A percentile compares a stretch with the other conserved stretches of the same genome.
phyloP scores from a whole-genome alignment of 2,113 vertebrate genomes.

The Spheniscus mendiculus region DNA sequence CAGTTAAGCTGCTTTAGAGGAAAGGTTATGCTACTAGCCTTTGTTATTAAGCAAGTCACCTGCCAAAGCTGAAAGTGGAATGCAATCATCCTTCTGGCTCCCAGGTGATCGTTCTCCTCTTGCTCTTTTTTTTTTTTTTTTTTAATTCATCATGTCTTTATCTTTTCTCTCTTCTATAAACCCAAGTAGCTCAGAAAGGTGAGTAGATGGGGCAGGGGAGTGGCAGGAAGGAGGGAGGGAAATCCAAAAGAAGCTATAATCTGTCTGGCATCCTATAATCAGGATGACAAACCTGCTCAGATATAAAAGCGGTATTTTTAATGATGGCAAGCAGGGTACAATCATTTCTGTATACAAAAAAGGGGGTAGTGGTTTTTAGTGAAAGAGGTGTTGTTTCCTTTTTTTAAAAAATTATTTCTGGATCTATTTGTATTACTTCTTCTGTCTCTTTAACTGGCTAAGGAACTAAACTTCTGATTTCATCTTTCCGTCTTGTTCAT shows the following conservation, averaged over 20 bases:
- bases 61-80: neutral
- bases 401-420: neutral
- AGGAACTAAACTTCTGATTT: neutral
- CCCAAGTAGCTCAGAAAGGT: neutral
- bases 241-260: neutral
- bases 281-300: neutral
- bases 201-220: neutral
- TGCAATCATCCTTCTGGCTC: neutral
- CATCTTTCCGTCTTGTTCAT: neutral
- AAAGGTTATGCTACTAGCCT: neutral
- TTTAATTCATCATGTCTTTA: neutral
- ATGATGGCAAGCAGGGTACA: neutral
- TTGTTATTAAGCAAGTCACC: neutral
- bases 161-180: neutral
- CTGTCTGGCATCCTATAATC: neutral
- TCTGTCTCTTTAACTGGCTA: neutral
- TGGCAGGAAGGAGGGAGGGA: neutral
- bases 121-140: too few relatives aligned
- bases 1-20: neutral
- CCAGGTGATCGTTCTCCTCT: neutral
- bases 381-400: neutral
- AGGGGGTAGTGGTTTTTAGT: fast-evolving
- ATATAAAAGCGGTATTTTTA: neutral
- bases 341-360: neutral
- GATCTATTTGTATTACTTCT: neutral